phyloP scores from a whole-genome alignment of 2,113 vertebrate species.

The Ictidomys tridecemlineatus region DNA sequence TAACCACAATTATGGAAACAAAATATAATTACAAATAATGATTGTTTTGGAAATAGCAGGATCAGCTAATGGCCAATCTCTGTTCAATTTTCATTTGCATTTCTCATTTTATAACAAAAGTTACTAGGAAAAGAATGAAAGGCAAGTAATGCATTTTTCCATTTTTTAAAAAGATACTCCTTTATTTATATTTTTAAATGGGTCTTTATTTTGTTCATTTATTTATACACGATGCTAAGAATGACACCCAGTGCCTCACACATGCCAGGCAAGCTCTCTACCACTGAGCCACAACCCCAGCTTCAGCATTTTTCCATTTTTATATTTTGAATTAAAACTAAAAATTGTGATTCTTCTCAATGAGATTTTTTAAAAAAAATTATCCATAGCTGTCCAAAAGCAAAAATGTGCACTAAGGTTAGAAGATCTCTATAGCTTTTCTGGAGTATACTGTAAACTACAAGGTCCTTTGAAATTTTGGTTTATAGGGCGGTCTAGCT shows the following conservation, averaged over 20 bases:
- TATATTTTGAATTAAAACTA: constrained; percentile 28
- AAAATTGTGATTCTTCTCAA: neutral
- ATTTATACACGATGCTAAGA: too few relatives aligned
- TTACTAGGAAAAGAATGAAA: neutral
- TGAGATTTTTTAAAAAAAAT: neutral
- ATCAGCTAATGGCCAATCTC: neutral
- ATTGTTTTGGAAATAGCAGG: constrained; percentile 29
- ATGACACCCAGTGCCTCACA: too few relatives aligned
- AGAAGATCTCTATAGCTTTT: neutral
- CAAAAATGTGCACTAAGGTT: neutral
- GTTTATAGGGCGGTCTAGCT: neutral
- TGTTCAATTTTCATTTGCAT: neutral
- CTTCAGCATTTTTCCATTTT: neutral
- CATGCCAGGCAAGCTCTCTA: too few relatives aligned
- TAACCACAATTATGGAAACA: constrained; percentile 34
- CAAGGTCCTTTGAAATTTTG: neutral
- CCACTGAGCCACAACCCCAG: too few relatives aligned
- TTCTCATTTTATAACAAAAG: constrained; percentile 19
- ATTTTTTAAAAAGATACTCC: neutral
- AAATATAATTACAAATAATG: constrained; percentile 59
- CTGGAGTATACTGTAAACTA: neutral
- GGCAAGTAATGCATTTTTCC: neutral
- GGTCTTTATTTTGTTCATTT: too few relatives aligned
- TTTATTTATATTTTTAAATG: too few relatives aligned
- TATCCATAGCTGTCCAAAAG: neutral